phyloP scores from a whole-genome alignment of 2,888 invertebrate species.

The Eilema sororculum region DNA sequence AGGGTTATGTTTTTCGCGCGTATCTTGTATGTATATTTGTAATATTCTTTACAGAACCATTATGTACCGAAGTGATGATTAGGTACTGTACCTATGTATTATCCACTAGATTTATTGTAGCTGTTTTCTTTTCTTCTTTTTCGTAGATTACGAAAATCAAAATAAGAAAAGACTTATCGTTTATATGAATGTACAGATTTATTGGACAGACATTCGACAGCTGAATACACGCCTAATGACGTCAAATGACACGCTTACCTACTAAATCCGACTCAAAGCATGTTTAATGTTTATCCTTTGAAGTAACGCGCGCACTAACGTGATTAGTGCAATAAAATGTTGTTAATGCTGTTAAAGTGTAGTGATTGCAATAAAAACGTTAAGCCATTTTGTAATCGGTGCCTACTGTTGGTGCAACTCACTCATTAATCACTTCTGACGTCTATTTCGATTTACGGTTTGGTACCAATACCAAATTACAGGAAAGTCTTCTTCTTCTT shows the following conservation, averaged over 20 bases:
- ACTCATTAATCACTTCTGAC: background rate
- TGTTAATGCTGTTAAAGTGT: slow-evolving; percentile 1
- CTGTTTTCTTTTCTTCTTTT: too few species aligned
- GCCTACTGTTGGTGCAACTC: background rate
- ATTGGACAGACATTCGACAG: background rate
- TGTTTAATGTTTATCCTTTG: background rate
- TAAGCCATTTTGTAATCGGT: background rate
- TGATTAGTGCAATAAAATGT: background rate
- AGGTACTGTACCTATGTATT: too few species aligned
- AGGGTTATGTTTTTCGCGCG: too few species aligned
- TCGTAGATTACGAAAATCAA: background rate
- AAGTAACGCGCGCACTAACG: background rate
- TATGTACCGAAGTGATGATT: too few species aligned
- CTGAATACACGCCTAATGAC: background rate
- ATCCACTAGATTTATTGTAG: too few species aligned
- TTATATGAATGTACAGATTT: background rate
- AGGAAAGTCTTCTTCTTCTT: too few species aligned
- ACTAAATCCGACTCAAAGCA: background rate
- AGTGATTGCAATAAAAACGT: slow-evolving; percentile 3
- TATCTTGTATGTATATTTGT: too few species aligned
- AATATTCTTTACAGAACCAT: too few species aligned
- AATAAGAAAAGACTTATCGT: background rate
- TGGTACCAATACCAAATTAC: too few species aligned
- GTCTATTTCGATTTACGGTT: too few species aligned
- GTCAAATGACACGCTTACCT: background rate